phyloP scores from a whole-genome alignment of 1,140 invertebrate species.

The Ceratoteleas bidentatus region DNA sequence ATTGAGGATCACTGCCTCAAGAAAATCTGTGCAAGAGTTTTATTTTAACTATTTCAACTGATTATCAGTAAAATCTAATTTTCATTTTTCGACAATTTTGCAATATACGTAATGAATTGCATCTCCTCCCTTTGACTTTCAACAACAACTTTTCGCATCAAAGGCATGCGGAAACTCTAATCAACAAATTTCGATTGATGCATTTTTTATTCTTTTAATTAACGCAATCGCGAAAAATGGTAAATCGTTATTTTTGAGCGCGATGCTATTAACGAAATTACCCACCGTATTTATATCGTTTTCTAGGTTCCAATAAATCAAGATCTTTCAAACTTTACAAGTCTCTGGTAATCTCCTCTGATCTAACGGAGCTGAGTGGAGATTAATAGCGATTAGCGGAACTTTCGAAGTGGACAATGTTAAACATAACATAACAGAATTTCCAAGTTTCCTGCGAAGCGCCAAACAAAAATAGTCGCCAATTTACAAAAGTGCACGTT shows the following conservation, averaged over 20 bases:
- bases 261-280: constrained; percentile 15
- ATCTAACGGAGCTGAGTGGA: constrained; percentile 29
- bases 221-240: background rate
- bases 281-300: constrained; percentile 13
- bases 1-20: too few relatives aligned
- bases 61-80: too few relatives aligned
- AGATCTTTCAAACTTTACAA: constrained; percentile 48
- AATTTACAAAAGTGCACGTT: constrained; percentile 5
- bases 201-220: constrained; percentile 17
- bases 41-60: too few relatives aligned
- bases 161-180: too few relatives aligned
- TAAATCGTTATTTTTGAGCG: background rate
- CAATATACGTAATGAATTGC: too few relatives aligned
- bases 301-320: constrained; percentile 37
- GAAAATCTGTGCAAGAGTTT: too few relatives aligned
- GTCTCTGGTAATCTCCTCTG: constrained; percentile 28
- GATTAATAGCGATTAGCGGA: constrained; percentile 40
- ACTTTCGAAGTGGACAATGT: constrained; percentile 35
- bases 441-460: constrained; percentile 3
- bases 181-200: background rate
- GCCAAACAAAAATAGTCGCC: constrained; percentile 3
- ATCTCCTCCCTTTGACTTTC: too few relatives aligned
- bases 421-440: constrained; percentile 37
- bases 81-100: too few relatives aligned
- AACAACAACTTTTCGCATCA: too few relatives aligned